Evolutionary conservation across 2,888 invertebrate species (phyloP), one percentile per base, ranked within the genome.

Genomic region (Ernsta delagoae): DNA sequence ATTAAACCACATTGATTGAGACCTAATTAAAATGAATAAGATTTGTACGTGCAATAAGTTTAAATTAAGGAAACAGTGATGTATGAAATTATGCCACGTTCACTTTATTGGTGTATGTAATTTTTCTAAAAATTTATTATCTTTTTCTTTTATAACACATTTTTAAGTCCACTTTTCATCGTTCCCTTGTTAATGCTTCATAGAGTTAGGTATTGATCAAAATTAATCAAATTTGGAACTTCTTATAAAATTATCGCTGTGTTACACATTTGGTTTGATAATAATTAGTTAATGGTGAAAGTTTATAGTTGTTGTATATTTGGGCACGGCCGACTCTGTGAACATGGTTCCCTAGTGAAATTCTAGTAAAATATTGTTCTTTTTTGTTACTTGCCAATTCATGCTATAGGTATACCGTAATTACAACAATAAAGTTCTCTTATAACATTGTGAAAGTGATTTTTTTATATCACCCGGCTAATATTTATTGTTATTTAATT

Each of bases 361-460:
- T 86, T 90, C 78, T 92, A 90, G 90, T 85, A 70, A 85, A 87
- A 84, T 88, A 88, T 78, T 87, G 80, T 88, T 87, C 86, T 82
- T 82, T 90, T 89, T 89, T 87, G 89, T 93, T 92, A 90, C 79
- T 90, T 90, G 92, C 92, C 91, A 90, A 87, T 92, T 93, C 88
- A 91, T 90, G 93, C 93, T 93, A 92, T 92, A 92, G 90, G 86
- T 92, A 92, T 91, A 92, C 90, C 83, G 86, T 92, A 91, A 91
- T 90, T 92, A 92, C 84, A 88, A 92, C 86, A 93, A 93, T 93
- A 92, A 93, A 93, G 86, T 92, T 93, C 92, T 92, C 92, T 92
- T 92, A 91, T 91, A 92, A 93, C 89, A 93, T 92, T 92, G 89
- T 90, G 87, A 83, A 70, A 65, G 70, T 65, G 64, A 73, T 54